Conservation (phyloP, 2,797 vertebrate genomes). For the Lepilemur ruficaudatus region DNA sequence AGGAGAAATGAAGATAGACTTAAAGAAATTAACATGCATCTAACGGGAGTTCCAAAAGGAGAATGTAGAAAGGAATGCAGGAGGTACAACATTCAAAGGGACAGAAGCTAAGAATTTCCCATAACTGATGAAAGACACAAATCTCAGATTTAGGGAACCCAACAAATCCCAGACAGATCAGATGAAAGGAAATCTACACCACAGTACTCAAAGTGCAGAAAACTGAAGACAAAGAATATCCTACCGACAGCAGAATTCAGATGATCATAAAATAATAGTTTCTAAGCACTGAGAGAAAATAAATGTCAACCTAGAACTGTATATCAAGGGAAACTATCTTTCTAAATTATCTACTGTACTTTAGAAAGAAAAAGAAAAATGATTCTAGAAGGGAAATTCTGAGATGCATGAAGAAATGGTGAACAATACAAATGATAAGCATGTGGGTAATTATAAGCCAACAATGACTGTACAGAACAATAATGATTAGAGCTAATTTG, state of each 20-base stretch:
- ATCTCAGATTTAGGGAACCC: slow-evolving; percentile 2
- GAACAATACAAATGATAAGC: background rate
- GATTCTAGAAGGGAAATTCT: background rate
- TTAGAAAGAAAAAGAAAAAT: background rate
- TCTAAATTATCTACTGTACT: background rate
- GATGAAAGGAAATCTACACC: background rate
- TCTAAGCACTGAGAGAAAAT: background rate
- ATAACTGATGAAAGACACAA: background rate
- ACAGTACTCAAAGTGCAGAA: background rate
- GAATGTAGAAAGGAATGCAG: background rate
- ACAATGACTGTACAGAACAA: background rate
- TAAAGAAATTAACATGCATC: background rate
- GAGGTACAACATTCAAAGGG: background rate
- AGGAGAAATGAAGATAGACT: background rate
- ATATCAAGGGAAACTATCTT: background rate
- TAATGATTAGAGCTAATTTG: background rate
- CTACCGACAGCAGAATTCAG: background rate
- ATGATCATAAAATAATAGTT: background rate
- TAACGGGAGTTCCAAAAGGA: background rate
- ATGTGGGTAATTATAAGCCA: background rate
- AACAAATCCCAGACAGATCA: background rate
- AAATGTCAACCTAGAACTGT: background rate
- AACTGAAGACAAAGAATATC: background rate
- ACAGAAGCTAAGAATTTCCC: background rate
- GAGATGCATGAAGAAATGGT: background rate